Evolutionary conservation across 30 jellyfish, hydroid and myxozoan species (phyloP).

Genomic region (Morbakka virulenta): DNA sequence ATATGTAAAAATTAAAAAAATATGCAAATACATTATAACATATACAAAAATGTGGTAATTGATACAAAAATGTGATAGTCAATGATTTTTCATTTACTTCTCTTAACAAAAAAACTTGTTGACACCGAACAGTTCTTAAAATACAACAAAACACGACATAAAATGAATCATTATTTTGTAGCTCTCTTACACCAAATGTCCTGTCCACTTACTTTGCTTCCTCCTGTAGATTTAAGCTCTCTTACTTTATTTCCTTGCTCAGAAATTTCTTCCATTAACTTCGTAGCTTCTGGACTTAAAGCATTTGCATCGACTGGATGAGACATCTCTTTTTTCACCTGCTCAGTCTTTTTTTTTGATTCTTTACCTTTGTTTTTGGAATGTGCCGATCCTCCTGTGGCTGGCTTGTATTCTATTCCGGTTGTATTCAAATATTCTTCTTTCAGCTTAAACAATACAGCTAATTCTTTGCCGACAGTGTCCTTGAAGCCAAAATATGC

Average conservation of each 20-base stretch:
- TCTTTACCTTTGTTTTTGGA: slow-evolving; percentile 27
- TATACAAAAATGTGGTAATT: background rate
- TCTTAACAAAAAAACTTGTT: background rate
- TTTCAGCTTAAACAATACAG: slow-evolving; percentile 54
- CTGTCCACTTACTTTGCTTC: slow-evolving; percentile 59
- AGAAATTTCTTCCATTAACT: slow-evolving; percentile 37
- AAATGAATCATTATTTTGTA: too few species aligned
- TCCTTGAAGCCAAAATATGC: slow-evolving; percentile 50
- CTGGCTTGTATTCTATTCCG: slow-evolving; percentile 63
- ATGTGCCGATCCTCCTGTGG: too few species aligned
- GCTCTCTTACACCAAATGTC: background rate
- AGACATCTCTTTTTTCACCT: slow-evolving; percentile 44
- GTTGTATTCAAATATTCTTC: slow-evolving; percentile 69
- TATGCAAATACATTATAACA: too few species aligned
- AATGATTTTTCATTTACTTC: background rate
- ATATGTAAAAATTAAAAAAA: too few species aligned
- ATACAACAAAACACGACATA: background rate
- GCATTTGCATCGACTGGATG: slow-evolving; percentile 38
- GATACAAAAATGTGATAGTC: background rate
- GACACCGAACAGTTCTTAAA: background rate
- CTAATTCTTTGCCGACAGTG: slow-evolving; percentile 55
- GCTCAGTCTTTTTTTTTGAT: slow-evolving; percentile 5
- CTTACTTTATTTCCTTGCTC: slow-evolving; percentile 90
- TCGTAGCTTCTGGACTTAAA: slow-evolving; percentile 37
- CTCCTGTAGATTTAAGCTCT: slow-evolving; percentile 52